phyloP scores from a whole-genome alignment of 2,888 invertebrate species.

The Strigamia crassipes region DNA sequence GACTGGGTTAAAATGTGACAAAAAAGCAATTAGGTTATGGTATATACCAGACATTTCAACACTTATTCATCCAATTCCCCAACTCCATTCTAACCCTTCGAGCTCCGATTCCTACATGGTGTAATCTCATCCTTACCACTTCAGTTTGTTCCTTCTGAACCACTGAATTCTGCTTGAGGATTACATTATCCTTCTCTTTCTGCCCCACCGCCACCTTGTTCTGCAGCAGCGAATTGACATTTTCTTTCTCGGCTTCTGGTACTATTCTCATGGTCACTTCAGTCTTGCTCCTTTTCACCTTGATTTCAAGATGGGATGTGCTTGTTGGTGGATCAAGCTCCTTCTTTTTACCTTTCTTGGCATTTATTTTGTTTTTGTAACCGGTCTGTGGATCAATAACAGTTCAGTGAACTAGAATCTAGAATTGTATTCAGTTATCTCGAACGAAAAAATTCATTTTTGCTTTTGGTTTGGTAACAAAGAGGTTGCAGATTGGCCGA shows the following conservation, averaged over 20 bases:
- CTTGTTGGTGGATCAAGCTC: neutral
- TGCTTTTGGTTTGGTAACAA: neutral
- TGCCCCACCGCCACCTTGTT: neutral
- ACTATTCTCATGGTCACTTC: constrained; percentile 13
- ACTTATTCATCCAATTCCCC: neutral
- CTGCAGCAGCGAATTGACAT: neutral
- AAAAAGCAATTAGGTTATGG: constrained; percentile 22
- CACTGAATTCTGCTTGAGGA: neutral
- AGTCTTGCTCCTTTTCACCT: constrained; percentile 44
- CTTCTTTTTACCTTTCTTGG: constrained; percentile 43
- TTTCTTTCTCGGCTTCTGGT: constrained; percentile 31
- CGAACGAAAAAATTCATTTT: neutral
- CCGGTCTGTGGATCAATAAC: constrained; percentile 40
- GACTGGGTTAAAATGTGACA: constrained; percentile 12
- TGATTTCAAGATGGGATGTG: constrained; percentile 1
- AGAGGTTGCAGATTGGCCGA: constrained; percentile 28
- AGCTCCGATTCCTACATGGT: neutral
- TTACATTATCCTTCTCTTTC: neutral
- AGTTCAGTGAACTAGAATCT: constrained; percentile 32
- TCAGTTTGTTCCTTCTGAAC: neutral
- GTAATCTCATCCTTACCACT: neutral
- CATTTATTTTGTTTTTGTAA: constrained; percentile 27
- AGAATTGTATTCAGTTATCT: constrained; percentile 1
- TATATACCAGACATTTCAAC: neutral
- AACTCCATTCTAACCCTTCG: neutral